Evolutionary conservation across 2,888 invertebrate species (phyloP).

Genomic region (Lamproptera curius): DNA sequence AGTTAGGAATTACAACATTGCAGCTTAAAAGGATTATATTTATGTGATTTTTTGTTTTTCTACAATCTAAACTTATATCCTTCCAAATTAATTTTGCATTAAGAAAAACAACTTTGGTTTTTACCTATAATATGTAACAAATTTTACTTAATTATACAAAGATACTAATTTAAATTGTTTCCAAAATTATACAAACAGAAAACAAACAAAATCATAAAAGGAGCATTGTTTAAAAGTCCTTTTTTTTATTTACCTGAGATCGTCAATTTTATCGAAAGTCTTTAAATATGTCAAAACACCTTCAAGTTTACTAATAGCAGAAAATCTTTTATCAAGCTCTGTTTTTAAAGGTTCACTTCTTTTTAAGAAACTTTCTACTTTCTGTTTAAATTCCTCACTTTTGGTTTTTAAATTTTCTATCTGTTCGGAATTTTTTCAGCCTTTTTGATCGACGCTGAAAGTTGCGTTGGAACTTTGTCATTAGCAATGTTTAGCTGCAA

Average conservation of each 20-base stretch:
- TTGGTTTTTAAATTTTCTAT: slow-evolving; percentile 66
- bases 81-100: too few relatives aligned
- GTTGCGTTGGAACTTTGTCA: slow-evolving; percentile 80
- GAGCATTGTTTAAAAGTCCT: too few relatives aligned
- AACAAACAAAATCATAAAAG: too few relatives aligned
- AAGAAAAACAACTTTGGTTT: too few relatives aligned
- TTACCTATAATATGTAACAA: too few relatives aligned
- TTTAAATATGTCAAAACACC: slow-evolving; percentile 82
- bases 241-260: slow-evolving; percentile 81
- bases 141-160: too few relatives aligned
- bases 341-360: slow-evolving; percentile 59
- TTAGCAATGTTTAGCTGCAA: slow-evolving; percentile 80
- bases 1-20: too few relatives aligned
- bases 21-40: too few relatives aligned
- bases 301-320: slow-evolving; percentile 73
- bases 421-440: slow-evolving; percentile 77
- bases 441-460: slow-evolving; percentile 80
- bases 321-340: slow-evolving; percentile 63
- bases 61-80: too few relatives aligned
- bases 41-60: too few relatives aligned
- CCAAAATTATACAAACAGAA: too few relatives aligned
- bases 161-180: too few relatives aligned
- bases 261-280: slow-evolving; percentile 84
- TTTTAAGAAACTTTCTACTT: slow-evolving; percentile 56
- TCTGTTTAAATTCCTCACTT: slow-evolving; percentile 57